Conservation (phyloP, 2,113 vertebrate species). For the Cyphomyrus discorhynchus region DNA sequence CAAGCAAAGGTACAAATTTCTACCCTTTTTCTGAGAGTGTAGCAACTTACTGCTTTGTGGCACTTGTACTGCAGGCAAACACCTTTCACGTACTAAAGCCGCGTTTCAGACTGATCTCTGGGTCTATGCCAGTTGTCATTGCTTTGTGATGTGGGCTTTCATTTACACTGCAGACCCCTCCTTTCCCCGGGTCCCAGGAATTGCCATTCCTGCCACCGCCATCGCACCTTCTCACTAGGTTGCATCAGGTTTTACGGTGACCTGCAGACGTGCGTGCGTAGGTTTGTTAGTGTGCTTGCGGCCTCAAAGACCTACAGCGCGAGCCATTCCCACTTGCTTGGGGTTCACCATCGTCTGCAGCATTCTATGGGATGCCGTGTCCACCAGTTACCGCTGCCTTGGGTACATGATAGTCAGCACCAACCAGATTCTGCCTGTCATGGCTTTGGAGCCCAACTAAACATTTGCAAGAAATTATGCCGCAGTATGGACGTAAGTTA, state of each 20-base stretch:
- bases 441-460: slow-evolving; percentile 44
- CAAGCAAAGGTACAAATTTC: no score
- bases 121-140: background rate
- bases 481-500: slow-evolving; percentile 48
- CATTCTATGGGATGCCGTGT: slow-evolving; percentile 72
- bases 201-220: background rate
- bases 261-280: slow-evolving; percentile 36
- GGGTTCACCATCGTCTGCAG: slow-evolving; percentile 72
- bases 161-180: background rate
- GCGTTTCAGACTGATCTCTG: background rate
- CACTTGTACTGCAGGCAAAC: background rate
- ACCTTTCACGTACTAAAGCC: background rate
- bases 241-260: slow-evolving; percentile 55
- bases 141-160: slow-evolving; percentile 10
- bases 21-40: no score
- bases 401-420: slow-evolving; percentile 75
- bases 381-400: slow-evolving; percentile 70
- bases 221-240: background rate
- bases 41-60: background rate
- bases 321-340: slow-evolving; percentile 44
- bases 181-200: background rate
- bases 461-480: slow-evolving; percentile 48
- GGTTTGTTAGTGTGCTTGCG: slow-evolving; percentile 25
- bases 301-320: slow-evolving; percentile 7
- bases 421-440: slow-evolving; percentile 70